Evolutionary conservation across 1,140 invertebrate genomes (phyloP).

Genomic region (Lerema accius): DNA sequence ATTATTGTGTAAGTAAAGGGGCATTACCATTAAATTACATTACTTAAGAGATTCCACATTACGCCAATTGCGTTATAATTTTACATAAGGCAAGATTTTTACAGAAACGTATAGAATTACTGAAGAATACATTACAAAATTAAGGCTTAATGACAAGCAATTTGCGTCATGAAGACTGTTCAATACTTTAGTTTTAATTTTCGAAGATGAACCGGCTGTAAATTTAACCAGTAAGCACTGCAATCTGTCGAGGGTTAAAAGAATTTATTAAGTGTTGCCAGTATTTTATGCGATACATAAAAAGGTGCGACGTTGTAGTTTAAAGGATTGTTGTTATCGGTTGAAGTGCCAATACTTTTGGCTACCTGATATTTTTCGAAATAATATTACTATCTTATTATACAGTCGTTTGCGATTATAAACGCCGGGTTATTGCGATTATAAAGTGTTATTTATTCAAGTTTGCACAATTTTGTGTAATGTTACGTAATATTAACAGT

Average conservation of each 20-base stretch:
- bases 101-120: constrained; percentile 11
- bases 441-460: no score
- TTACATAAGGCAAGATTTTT: neutral
- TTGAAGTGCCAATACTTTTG: neutral
- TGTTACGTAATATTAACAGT: no score
- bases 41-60: neutral
- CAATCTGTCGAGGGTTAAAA: constrained; percentile 1
- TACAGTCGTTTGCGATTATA: no score
- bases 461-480: no score
- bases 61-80: neutral
- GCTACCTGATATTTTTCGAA: neutral
- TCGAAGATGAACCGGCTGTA: constrained; percentile 36
- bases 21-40: neutral
- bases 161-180: constrained; percentile 20
- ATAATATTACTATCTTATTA: neutral
- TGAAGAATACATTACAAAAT: constrained; percentile 4
- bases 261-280: constrained; percentile 18
- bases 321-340: neutral
- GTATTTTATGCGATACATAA: constrained; percentile 8
- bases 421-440: no score
- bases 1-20: no score
- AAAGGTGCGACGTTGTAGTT: constrained; percentile 7
- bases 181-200: constrained; percentile 37
- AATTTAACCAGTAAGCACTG: neutral
- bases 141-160: constrained; percentile 21